Evolutionary conservation across 2,113 vertebrate species (phyloP).

Genomic region (Pavo muticus): DNA sequence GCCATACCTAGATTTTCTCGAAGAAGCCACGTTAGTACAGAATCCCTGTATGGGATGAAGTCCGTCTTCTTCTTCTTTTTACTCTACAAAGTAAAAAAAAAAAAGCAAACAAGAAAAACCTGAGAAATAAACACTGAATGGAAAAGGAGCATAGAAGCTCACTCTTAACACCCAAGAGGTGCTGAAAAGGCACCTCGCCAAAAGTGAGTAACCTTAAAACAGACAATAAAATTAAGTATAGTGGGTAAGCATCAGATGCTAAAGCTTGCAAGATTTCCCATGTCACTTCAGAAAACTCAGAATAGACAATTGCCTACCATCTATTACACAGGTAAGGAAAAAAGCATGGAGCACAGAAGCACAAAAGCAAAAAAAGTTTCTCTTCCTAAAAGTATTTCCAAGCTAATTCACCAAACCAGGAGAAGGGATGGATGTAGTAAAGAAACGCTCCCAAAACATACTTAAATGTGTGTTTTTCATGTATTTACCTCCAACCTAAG

Average conservation of each 20-base stretch:
- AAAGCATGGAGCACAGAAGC: background rate
- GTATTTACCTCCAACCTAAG: background rate
- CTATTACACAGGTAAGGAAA: background rate
- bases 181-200: background rate
- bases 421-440: background rate
- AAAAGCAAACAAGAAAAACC: background rate
- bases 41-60: conserved; percentile 98
- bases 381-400: background rate
- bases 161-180: background rate
- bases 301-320: background rate
- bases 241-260: background rate
- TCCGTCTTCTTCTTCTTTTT: conserved; percentile 99
- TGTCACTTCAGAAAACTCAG: background rate
- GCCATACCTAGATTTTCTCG: conserved; percentile 95
- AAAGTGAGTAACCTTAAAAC: background rate
- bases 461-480: background rate
- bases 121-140: background rate
- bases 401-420: background rate
- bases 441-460: background rate
- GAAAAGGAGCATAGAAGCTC: background rate
- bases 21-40: conserved; percentile 98
- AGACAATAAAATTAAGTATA: background rate
- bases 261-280: background rate
- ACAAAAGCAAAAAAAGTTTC: background rate
- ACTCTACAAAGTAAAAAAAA: conserved; percentile 83